Conservation (phyloP, 1,140 invertebrate species). For the Apis laboriosa region DNA sequence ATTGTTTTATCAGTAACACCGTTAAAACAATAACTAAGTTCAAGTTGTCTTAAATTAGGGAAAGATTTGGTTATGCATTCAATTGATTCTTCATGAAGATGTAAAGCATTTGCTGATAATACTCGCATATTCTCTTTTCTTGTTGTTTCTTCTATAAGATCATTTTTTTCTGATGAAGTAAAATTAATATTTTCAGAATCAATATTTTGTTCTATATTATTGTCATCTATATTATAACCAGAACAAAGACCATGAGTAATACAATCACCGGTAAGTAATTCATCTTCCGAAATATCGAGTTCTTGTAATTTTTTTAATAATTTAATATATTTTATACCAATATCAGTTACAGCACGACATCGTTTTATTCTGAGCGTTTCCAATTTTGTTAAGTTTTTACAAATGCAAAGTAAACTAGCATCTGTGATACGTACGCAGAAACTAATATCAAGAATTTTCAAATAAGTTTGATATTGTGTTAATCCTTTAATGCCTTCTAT, state of each 20-base stretch:
- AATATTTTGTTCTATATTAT: background rate
- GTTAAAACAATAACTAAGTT: slow-evolving; percentile 86
- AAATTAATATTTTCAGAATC: slow-evolving; percentile 40
- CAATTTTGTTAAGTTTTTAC: slow-evolving; percentile 82
- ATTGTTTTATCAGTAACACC: slow-evolving; percentile 86
- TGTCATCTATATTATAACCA: slow-evolving; percentile 50
- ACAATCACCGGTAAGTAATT: slow-evolving; percentile 83
- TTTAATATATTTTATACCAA: slow-evolving; percentile 81
- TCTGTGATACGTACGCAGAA: slow-evolving; percentile 85
- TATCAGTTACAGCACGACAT: slow-evolving; percentile 84
- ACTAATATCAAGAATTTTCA: slow-evolving; percentile 84
- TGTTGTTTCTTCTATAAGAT: background rate
- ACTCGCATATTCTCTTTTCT: slow-evolving; percentile 74
- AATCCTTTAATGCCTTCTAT: slow-evolving; percentile 83
- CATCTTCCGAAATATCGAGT: slow-evolving; percentile 86
- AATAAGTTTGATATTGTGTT: slow-evolving; percentile 81
- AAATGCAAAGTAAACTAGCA: slow-evolving; percentile 82
- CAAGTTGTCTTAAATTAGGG: slow-evolving; percentile 82
- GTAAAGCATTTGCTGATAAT: slow-evolving; percentile 84
- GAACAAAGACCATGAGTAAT: slow-evolving; percentile 81
- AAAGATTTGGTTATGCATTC: slow-evolving; percentile 82
- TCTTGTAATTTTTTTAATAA: slow-evolving; percentile 82
- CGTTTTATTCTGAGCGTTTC: slow-evolving; percentile 82
- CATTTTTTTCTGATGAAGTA: background rate
- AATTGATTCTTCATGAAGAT: slow-evolving; percentile 84